Evolutionary conservation across 1,140 invertebrate genomes (phyloP).

Genomic region (Drosophila mayri): DNA sequence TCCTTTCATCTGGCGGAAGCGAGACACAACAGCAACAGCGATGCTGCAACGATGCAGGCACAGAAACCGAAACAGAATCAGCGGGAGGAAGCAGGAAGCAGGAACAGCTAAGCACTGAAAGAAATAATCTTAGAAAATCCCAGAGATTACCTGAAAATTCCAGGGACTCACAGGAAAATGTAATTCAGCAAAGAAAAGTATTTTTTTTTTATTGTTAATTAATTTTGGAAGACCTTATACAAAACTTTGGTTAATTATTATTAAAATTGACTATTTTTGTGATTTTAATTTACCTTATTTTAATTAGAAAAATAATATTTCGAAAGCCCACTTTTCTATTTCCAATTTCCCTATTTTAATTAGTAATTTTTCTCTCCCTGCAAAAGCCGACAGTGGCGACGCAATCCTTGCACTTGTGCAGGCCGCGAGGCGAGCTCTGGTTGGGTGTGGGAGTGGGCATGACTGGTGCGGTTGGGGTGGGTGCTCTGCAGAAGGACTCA

Average conservation of each 20-base stretch:
- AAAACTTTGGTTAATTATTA: not conserved
- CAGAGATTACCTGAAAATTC: not conserved
- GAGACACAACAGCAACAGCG: constrained; percentile 62
- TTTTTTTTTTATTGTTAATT: not conserved
- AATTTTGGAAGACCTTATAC: too few relatives aligned
- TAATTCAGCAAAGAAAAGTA: too few relatives aligned
- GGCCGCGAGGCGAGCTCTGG: constrained; percentile 53
- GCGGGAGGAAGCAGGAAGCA: constrained; percentile 30
- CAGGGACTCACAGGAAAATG: not conserved
- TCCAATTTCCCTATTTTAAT: too few relatives aligned
- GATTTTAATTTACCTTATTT: too few relatives aligned
- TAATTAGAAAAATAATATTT: too few relatives aligned
- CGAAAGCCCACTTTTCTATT: too few relatives aligned
- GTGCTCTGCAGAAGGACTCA: constrained; percentile 25
- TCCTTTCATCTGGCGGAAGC: constrained; percentile 32
- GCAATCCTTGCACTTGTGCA: constrained; percentile 82
- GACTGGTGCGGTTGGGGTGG: constrained; percentile 7
- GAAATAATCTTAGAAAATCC: not conserved
- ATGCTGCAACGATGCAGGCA: constrained; percentile 59
- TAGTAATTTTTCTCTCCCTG: not conserved
- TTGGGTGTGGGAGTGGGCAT: not conserved
- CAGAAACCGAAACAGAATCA: constrained; percentile 35
- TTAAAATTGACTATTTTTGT: not conserved
- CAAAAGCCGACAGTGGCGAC: constrained; percentile 63
- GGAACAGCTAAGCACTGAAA: constrained; percentile 15